Evolutionary conservation across 2,888 invertebrate genomes (phyloP).

Genomic region (Drosophila greeni): DNA sequence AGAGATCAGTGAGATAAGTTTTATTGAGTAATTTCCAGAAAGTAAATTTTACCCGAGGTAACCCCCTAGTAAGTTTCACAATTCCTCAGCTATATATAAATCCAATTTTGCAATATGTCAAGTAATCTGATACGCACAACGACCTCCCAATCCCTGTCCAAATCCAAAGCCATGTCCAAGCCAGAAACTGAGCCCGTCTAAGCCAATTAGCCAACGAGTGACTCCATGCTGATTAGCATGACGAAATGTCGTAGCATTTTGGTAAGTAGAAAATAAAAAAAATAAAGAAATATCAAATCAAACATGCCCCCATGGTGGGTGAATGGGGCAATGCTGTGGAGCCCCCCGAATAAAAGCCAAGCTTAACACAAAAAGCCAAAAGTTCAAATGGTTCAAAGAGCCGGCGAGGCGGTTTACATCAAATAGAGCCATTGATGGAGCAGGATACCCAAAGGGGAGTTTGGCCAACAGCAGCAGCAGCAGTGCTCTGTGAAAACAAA

Average conservation of each 20-base stretch:
- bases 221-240: slow-evolving; percentile 67
- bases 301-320: slow-evolving; percentile 40
- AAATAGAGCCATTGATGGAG: slow-evolving; percentile 58
- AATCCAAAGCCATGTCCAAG: slow-evolving; percentile 21
- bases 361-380: slow-evolving; percentile 56
- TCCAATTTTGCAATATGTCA: slow-evolving; percentile 44
- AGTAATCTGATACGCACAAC: slow-evolving; percentile 34
- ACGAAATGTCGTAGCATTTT: slow-evolving; percentile 69
- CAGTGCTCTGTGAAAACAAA: slow-evolving; percentile 50
- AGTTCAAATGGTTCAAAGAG: slow-evolving; percentile 61
- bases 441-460: slow-evolving; percentile 17
- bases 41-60: background rate
- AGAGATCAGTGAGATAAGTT: background rate
- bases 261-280: slow-evolving; percentile 28
- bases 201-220: slow-evolving; percentile 46
- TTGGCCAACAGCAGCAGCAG: background rate
- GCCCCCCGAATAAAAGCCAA: slow-evolving; percentile 8
- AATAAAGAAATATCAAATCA: slow-evolving; percentile 28
- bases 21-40: background rate
- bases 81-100: slow-evolving; percentile 15
- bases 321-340: slow-evolving; percentile 15
- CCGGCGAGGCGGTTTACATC: slow-evolving; percentile 60
- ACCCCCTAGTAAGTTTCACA: slow-evolving; percentile 8
- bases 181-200: slow-evolving; percentile 28
- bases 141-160: slow-evolving; percentile 7